Conservation (phyloP, 2,113 vertebrate genomes). For the Dryoscopus gambensis region DNA sequence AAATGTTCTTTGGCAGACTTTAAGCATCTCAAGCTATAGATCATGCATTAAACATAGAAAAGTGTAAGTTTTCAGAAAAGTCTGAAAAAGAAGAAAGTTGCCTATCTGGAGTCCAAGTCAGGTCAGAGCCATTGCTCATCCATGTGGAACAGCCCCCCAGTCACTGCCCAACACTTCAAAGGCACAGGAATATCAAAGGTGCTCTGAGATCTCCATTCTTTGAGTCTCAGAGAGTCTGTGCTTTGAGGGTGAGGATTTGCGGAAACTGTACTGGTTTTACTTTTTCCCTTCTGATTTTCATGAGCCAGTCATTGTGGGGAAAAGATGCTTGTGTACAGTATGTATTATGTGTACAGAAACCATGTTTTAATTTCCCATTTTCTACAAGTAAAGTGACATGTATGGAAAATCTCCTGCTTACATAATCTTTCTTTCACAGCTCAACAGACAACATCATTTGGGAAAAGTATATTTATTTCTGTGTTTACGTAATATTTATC, state of each 20-base stretch:
- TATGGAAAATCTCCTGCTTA: neutral
- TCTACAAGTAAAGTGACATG: neutral
- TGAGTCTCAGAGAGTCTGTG: neutral
- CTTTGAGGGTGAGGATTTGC: neutral
- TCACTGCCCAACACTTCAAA: slow-evolving; percentile 7
- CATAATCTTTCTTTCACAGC: neutral
- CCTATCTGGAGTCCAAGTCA: neutral
- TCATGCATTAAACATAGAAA: neutral
- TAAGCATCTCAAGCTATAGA: neutral
- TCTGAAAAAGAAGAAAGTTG: neutral
- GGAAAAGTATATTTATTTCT: neutral
- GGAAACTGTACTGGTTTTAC: neutral
- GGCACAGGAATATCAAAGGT: neutral
- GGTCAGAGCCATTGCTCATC: neutral
- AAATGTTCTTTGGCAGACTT: neutral
- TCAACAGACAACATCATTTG: neutral
- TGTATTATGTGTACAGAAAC: neutral
- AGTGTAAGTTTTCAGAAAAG: neutral
- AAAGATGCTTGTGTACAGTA: neutral
- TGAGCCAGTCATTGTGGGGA: neutral
- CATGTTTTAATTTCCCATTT: neutral
- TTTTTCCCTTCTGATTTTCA: neutral
- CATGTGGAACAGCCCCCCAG: neutral
- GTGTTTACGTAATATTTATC: neutral
- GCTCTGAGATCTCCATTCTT: neutral